phyloP scores from a whole-genome alignment of 2,888 invertebrate genomes.

The Lissonota sp. region DNA sequence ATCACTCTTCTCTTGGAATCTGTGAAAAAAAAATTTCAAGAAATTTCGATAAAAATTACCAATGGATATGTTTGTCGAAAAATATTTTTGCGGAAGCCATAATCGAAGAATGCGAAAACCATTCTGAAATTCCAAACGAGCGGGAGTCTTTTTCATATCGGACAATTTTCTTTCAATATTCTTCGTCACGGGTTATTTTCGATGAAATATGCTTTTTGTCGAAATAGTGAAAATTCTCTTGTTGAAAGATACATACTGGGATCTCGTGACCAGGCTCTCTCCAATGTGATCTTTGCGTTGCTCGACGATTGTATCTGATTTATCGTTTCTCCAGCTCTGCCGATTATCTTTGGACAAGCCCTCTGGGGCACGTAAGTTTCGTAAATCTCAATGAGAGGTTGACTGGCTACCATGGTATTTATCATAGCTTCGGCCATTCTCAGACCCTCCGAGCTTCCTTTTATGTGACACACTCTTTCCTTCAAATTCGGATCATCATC shows the following conservation, averaged over 20 bases:
- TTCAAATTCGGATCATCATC: conserved; percentile 85
- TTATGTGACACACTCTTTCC: conserved; percentile 88
- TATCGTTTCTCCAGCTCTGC: conserved; percentile 89
- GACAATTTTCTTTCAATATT: no score
- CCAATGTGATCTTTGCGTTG: conserved; percentile 89
- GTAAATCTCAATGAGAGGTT: conserved; percentile 88
- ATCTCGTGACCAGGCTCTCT: conserved; percentile 72
- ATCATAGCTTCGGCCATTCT: conserved; percentile 90
- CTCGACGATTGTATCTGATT: conserved; percentile 89
- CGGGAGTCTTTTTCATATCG: no score
- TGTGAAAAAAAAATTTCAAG: conserved; percentile 65
- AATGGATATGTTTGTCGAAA: no score
- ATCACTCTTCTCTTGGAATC: conserved; percentile 78
- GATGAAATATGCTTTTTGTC: no score
- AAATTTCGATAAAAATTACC: conserved; percentile 55
- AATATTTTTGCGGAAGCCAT: no score
- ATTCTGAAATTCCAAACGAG: no score
- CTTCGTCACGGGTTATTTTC: no score
- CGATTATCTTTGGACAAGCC: conserved; percentile 90
- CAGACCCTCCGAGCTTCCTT: conserved; percentile 88
- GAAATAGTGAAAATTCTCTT: no score
- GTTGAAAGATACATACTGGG: conserved; percentile 64
- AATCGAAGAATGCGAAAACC: no score
- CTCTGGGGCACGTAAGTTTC: conserved; percentile 88
- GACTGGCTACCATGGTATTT: conserved; percentile 88